Evolutionary conservation across 2,113 vertebrate species (phyloP), one percentile per base, ranked within the genome.

Genomic region (Leiothrix lutea): DNA sequence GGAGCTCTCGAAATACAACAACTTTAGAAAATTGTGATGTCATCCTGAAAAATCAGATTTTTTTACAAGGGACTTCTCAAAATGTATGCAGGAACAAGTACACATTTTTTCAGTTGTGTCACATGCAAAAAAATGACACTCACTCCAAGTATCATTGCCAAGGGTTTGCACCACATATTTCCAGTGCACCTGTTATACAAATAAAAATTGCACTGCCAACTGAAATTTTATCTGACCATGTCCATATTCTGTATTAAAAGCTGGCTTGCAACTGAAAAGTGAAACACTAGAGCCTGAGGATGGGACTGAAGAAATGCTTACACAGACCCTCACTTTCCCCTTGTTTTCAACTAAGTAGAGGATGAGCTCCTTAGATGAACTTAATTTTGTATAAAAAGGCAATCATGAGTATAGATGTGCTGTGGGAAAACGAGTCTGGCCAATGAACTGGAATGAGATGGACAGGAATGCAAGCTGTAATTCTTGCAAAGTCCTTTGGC

Each of bases 201-300:
- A 86, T 85, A 82, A 93, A 94, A 94, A 54, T 62, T 86, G 12
- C 67, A 58, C 33, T 93, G 71, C 38, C 54, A 54, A 54, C 20
- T 83, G 79, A 90, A 92, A 93, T 86, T 91, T 75, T 77, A 38
- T 82, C 90, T 96, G 84, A 90, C 85, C 71, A 8, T 66, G 38
- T 83, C 82, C 67, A 67, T 56, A 70, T 77, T 87, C 67, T 73
- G 35, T 51, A 78, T 38, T 86, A 77, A 83, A 94, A 94, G 25
- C 60, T 92, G 88, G 17, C 29, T 73, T 93, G 47, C 25, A 85
- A 60, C 51, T 88, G 54, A 44, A 48, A 90, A 86, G 44, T 48
- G 77, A 94, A 64, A 71, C 14, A 35, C 16, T 48, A 71, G 12
- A 74, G 29, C 44, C 26, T 67, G 51, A 88, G 47, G 44, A 64